These are phyloP conservation scores for Arnoldichthys spilopterus DNA, from an alignment of 2,797 vertebrate genomes.

Conservation along the genomic window DNA sequence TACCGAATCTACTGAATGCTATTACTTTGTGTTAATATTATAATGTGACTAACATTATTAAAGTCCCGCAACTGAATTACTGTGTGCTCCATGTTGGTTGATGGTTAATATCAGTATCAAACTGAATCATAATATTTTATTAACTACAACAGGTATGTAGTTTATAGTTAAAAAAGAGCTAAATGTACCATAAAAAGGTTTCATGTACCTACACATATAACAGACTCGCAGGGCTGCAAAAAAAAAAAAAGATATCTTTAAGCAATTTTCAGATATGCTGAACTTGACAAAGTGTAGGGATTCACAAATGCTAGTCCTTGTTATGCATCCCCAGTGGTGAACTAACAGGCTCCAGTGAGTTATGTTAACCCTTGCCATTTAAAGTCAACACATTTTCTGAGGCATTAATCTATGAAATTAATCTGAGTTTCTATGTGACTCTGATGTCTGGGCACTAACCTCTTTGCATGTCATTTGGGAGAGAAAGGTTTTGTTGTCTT, in stretches of 20 bases:
- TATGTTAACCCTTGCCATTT: conserved; percentile 60
- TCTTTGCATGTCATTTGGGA: conserved; percentile 34
- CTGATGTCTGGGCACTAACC: conserved; percentile 50
- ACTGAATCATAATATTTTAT: not conserved
- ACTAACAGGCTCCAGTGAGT: conserved; percentile 52
- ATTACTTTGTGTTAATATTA: conserved; percentile 23
- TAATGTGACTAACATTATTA: not conserved
- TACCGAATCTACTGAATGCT: conserved; percentile 5
- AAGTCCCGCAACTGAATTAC: not conserved
- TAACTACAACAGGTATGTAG: not conserved
- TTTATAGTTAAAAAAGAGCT: not conserved
- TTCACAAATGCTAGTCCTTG: conserved; percentile 43
- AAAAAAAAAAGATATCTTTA: no score
- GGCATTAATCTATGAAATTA: conserved; percentile 68
- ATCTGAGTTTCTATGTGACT: conserved; percentile 58
- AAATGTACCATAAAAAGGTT: no score
- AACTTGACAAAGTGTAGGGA: conserved; percentile 48
- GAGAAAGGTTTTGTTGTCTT: conserved; percentile 10
- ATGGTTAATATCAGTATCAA: not conserved
- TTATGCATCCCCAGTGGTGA: conserved; percentile 43
- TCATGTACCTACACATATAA: not conserved
- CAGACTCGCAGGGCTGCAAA: not conserved
- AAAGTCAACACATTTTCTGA: conserved; percentile 60
- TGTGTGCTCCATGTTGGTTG: not conserved
- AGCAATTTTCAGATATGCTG: conserved; percentile 40